These are phyloP conservation scores for Melanerpes formicivorus DNA, from an alignment of 2,113 vertebrate species.

Conservation along the genomic window DNA sequence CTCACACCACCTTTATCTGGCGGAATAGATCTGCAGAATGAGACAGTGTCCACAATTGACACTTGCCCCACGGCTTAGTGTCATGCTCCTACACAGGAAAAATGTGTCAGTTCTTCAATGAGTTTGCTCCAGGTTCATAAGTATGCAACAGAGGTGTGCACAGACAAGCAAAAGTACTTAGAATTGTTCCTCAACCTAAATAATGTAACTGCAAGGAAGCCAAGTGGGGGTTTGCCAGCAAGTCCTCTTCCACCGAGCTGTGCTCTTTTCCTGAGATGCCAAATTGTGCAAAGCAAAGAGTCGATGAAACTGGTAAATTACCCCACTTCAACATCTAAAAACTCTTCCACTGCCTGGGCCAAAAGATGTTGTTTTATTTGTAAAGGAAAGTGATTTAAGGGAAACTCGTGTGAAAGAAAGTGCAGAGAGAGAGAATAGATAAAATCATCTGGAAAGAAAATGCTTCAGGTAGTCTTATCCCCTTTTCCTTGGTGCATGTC, in stretches of 20 bases:
- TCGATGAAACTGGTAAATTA: neutral
- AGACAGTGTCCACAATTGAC: neutral
- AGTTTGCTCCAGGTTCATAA: neutral
- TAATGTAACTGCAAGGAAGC: neutral
- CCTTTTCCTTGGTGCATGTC: neutral
- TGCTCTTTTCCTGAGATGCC: neutral
- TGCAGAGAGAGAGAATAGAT: neutral
- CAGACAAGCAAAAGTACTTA: neutral
- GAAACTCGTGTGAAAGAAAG: neutral
- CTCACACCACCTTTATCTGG: neutral
- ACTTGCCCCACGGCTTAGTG: neutral
- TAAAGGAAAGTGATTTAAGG: neutral
- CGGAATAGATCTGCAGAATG: neutral
- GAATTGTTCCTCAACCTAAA: neutral
- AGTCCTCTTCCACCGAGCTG: neutral
- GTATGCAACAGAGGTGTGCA: neutral
- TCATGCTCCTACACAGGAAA: neutral
- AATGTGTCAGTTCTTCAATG: neutral
- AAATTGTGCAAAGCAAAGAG: neutral
- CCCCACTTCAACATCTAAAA: neutral
- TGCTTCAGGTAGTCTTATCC: neutral
- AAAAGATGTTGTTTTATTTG: neutral
- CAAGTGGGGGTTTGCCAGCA: neutral
- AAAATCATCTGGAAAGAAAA: neutral
- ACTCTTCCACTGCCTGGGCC: neutral